phyloP scores from a whole-genome alignment of 1,140 invertebrate genomes.

The Lepeophtheirus salmonis region DNA sequence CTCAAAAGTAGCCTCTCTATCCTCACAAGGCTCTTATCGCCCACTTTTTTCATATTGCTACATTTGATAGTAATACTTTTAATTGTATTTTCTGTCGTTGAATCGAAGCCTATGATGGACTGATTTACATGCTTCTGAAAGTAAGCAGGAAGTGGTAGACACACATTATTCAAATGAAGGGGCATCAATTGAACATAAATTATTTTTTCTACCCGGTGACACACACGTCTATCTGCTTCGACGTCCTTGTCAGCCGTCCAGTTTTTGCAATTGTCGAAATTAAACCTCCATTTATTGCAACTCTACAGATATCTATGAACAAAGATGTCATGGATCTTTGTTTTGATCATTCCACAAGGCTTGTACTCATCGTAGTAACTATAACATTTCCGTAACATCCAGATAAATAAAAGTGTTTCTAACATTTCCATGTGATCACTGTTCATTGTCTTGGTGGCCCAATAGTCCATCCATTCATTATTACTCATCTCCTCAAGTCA shows the following conservation, averaged over 20 bases:
- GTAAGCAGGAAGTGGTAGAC: background rate
- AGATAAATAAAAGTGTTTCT: too few species aligned
- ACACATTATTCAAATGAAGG: background rate
- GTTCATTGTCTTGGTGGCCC: too few species aligned
- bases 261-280: background rate
- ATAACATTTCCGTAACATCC: too few species aligned
- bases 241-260: background rate
- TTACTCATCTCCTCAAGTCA: too few species aligned
- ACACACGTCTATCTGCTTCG: background rate
- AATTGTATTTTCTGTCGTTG: too few species aligned
- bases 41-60: too few species aligned
- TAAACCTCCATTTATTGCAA: background rate
- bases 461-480: too few species aligned
- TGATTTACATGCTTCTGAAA: background rate
- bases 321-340: background rate
- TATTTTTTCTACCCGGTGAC: background rate
- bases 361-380: background rate
- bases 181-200: background rate
- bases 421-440: too few species aligned
- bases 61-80: too few species aligned
- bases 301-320: background rate
- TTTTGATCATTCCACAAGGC: background rate
- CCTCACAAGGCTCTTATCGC: too few species aligned
- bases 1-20: too few species aligned
- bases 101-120: background rate